Percentiles rank a stretch among this genome's conserved stretches.
Conservation (phyloP, 2,888 invertebrate species). For the Eupithecia subfuscata region DNA sequence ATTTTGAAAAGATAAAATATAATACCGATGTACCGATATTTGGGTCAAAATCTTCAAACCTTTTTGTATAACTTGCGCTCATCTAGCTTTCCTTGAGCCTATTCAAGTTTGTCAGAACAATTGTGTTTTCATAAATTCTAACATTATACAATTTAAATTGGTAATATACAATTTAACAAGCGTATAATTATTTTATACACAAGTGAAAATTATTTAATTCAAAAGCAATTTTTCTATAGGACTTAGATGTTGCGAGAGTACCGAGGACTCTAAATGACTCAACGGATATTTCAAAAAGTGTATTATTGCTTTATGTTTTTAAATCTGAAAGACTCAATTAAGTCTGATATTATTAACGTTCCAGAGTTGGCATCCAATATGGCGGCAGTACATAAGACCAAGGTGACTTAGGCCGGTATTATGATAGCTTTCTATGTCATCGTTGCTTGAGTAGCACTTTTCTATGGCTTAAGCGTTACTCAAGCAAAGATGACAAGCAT, state of each 20-base stretch:
- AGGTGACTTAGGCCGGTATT: too few species aligned
- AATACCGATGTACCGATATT: too few species aligned
- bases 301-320: background rate
- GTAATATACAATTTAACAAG: background rate
- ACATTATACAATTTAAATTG: background rate
- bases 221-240: background rate
- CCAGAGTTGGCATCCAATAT: background rate
- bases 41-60: too few species aligned
- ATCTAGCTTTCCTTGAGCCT: background rate
- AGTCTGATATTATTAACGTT: background rate
- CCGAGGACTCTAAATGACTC: background rate
- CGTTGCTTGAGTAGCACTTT: background rate
- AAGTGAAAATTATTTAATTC: background rate
- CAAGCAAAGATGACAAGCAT: background rate
- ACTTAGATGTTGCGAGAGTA: background rate
- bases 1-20: too few species aligned
- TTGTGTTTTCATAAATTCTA: background rate
- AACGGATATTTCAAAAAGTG: background rate
- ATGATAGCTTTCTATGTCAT: background rate
- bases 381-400: background rate
- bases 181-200: background rate
- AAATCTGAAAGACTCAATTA: background rate
- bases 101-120: background rate
- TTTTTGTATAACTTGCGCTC: background rate
- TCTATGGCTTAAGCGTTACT: background rate